A percentile compares a stretch with the other conserved stretches of the same genome.
Conservation (phyloP, 2,888 invertebrate species). For the Ecliptopera silaceata region DNA sequence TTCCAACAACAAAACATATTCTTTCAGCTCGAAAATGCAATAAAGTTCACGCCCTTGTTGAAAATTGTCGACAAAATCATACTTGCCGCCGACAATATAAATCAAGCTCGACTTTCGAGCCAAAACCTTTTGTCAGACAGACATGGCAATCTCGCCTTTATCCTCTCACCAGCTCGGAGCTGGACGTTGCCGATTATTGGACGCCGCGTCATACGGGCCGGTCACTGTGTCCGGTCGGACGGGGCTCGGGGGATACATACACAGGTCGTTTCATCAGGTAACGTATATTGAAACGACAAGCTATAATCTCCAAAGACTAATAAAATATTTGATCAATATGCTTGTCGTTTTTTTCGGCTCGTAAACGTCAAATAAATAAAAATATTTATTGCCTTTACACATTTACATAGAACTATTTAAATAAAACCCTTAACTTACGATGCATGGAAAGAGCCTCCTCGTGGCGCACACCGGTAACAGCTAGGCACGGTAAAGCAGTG, state of each 20-base stretch:
- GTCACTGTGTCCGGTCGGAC: conserved; percentile 28
- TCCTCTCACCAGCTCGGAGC: conserved; percentile 26
- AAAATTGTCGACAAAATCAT: conserved; percentile 16
- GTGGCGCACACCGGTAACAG: no score
- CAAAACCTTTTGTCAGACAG: conserved; percentile 17
- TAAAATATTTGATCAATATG: no score
- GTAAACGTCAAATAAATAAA: no score
- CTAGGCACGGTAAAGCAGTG: no score
- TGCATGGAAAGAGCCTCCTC: no score
- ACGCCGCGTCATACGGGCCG: conserved; percentile 39
- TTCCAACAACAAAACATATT: background rate
- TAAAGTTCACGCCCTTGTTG: conserved; percentile 6
- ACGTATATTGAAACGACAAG: no score
- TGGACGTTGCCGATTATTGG: conserved; percentile 38
- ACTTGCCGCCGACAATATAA: conserved; percentile 15
- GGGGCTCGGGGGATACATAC: conserved; percentile 6
- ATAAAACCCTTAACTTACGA: no score
- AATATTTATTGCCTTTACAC: no score
- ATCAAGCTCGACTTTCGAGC: conserved; percentile 14
- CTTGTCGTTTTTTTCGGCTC: no score
- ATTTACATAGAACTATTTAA: no score
- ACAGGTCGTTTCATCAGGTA: background rate
- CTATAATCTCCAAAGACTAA: no score
- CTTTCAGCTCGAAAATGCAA: conserved; percentile 12
- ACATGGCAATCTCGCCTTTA: conserved; percentile 27